These are phyloP conservation scores for Xenentodon cancila DNA, from an alignment of 2,797 vertebrate genomes.

Conservation along the genomic window DNA sequence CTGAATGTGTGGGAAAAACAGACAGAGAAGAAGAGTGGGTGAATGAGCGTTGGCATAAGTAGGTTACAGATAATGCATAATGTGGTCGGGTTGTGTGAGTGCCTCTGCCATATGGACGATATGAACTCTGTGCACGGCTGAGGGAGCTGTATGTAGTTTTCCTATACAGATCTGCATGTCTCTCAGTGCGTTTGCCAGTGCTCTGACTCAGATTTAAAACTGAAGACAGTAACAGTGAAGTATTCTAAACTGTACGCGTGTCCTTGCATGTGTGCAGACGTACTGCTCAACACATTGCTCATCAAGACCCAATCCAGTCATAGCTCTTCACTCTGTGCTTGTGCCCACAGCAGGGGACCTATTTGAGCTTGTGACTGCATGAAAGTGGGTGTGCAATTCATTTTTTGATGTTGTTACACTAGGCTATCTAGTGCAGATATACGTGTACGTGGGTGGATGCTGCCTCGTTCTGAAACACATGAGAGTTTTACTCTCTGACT, in stretches of 20 bases:
- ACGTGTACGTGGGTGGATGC: slow-evolving; percentile 41
- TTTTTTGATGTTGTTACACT: slow-evolving; percentile 39
- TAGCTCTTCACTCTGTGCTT: slow-evolving; percentile 30
- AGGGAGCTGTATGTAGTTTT: slow-evolving; percentile 22
- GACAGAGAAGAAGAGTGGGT: slow-evolving; percentile 41
- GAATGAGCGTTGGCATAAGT: slow-evolving; percentile 40
- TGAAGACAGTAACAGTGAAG: slow-evolving; percentile 22
- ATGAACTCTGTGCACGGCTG: slow-evolving; percentile 37
- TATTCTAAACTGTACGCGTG: too few relatives aligned
- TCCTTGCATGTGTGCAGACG: slow-evolving; percentile 2
- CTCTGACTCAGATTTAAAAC: slow-evolving; percentile 54
- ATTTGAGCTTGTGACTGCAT: slow-evolving; percentile 43
- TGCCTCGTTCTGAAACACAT: slow-evolving; percentile 37
- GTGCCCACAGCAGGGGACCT: slow-evolving; percentile 54
- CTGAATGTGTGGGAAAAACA: slow-evolving; percentile 44
- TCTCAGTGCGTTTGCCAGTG: slow-evolving; percentile 20
- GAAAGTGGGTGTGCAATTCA: slow-evolving; percentile 52
- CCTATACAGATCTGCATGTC: slow-evolving; percentile 15
- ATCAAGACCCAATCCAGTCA: slow-evolving; percentile 25
- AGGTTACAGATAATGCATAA: slow-evolving; percentile 55
- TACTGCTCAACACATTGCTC: neutral
- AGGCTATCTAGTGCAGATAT: slow-evolving; percentile 21
- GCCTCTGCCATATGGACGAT: slow-evolving; percentile 9
- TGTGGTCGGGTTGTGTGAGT: slow-evolving; percentile 1
- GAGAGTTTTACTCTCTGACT: slow-evolving; percentile 3